phyloP scores from a whole-genome alignment of 2,888 invertebrate genomes.

The Micoletzkya japonica region DNA sequence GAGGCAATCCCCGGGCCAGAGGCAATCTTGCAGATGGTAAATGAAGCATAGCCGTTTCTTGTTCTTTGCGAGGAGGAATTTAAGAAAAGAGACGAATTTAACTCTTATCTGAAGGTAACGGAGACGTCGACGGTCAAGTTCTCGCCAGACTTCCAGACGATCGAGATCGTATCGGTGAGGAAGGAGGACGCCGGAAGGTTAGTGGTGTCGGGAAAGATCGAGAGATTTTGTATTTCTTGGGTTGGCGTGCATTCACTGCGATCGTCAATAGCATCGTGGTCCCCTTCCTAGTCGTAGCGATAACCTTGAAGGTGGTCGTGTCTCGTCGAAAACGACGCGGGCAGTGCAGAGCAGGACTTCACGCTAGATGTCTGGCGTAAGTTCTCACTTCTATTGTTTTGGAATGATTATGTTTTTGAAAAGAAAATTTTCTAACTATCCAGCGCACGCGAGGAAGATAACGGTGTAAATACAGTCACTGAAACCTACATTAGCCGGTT shows the following conservation, averaged over 20 bases:
- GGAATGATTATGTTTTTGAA: no score
- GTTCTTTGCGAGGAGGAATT: no score
- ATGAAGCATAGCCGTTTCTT: no score
- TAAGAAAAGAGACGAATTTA: not conserved
- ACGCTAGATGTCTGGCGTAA: slow-evolving; percentile 58
- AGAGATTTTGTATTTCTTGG: no score
- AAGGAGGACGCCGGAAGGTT: slow-evolving; percentile 63
- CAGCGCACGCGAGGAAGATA: no score
- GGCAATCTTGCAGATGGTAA: no score
- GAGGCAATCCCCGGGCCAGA: no score
- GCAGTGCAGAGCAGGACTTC: slow-evolving; percentile 58
- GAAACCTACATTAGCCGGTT: not conserved
- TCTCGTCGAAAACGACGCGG: slow-evolving; percentile 66
- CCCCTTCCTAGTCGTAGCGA: no score
- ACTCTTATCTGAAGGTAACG: not conserved
- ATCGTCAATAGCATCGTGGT: slow-evolving; percentile 35
- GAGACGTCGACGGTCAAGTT: slow-evolving; percentile 38
- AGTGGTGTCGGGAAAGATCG: no score
- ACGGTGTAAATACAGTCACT: slow-evolving; percentile 9
- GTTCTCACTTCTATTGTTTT: slow-evolving; percentile 27
- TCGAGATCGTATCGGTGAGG: slow-evolving; percentile 45
- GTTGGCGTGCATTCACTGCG: slow-evolving; percentile 65
- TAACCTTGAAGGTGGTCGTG: slow-evolving; percentile 66
- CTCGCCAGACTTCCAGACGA: slow-evolving; percentile 53
- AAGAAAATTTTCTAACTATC: no score